Evolutionary conservation across 2,888 invertebrate species (phyloP).

Genomic region (Synanthedon formicaeformis): DNA sequence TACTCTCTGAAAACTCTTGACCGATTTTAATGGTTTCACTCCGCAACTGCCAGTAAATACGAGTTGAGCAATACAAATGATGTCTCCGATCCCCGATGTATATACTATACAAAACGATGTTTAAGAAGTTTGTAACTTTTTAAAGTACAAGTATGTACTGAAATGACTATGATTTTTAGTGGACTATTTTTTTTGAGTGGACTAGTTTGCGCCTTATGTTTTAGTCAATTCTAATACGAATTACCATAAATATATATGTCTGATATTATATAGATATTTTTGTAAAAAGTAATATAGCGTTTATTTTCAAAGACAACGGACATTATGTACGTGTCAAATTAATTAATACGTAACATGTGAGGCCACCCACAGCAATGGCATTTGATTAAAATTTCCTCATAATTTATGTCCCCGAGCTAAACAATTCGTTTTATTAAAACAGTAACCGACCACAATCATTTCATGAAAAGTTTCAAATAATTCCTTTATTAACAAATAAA

Average conservation of each 20-base stretch:
- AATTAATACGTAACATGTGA: neutral
- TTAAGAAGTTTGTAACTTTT: too few species aligned
- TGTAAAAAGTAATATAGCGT: neutral
- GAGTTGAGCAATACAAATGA: neutral
- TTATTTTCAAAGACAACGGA: neutral
- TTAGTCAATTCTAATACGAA: too few species aligned
- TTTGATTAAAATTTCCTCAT: constrained; percentile 24
- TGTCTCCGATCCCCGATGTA: neutral
- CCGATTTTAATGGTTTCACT: neutral
- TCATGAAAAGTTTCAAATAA: neutral
- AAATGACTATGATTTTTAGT: too few species aligned
- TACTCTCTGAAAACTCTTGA: neutral
- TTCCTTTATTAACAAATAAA: neutral
- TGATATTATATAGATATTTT: too few species aligned
- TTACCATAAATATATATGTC: too few species aligned
- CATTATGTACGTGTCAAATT: neutral
- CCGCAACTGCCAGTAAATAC: neutral
- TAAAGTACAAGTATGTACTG: too few species aligned
- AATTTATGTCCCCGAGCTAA: constrained; percentile 11
- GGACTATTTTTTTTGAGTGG: too few species aligned
- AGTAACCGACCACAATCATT: constrained; percentile 10
- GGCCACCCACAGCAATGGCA: constrained; percentile 28
- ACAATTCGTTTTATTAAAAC: constrained; percentile 9
- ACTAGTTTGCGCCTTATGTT: too few species aligned
- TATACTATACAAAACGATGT: too few species aligned